Percentiles rank a stretch among this genome's conserved stretches.
phyloP scores from a whole-genome alignment of 2,113 vertebrate genomes.

The Stigmatopora nigra region DNA sequence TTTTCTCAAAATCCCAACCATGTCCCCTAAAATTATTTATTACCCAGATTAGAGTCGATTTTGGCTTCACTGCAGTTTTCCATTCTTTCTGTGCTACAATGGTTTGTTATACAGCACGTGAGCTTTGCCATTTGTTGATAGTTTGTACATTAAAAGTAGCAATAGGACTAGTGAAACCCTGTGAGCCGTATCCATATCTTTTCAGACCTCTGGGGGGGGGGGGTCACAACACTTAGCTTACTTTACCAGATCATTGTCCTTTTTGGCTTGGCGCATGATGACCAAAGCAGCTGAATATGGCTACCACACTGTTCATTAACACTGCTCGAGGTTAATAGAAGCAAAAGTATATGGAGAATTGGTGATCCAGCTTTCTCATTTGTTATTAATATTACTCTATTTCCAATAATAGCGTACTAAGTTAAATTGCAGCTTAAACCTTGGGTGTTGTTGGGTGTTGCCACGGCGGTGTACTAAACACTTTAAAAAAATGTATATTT shows the following conservation, averaged over 20 bases:
- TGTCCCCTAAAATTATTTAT: not conserved
- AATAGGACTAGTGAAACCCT: not conserved
- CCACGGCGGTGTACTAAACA: too few relatives aligned
- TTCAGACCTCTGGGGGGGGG: not conserved
- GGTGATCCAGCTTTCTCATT: not conserved
- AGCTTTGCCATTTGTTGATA: not conserved
- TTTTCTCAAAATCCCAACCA: slow-evolving; percentile 11
- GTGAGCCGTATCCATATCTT: not conserved
- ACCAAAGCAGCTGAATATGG: not conserved
- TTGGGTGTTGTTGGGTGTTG: too few relatives aligned
- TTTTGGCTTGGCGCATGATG: not conserved
- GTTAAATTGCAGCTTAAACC: not conserved
- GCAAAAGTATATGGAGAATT: not conserved
- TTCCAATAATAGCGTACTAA: not conserved
- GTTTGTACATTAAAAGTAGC: not conserved
- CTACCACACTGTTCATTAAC: not conserved
- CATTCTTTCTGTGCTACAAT: not conserved
- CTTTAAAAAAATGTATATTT: too few relatives aligned
- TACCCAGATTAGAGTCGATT: not conserved
- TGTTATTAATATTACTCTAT: not conserved
- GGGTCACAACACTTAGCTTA: slow-evolving; percentile 10
- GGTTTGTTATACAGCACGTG: not conserved
- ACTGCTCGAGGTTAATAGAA: not conserved
- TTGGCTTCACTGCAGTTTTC: not conserved
- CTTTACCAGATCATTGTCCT: slow-evolving; percentile 3